Evolutionary conservation across 92 coral and sea anemone genomes (phyloP).

Genomic region (Montipora capitata): DNA sequence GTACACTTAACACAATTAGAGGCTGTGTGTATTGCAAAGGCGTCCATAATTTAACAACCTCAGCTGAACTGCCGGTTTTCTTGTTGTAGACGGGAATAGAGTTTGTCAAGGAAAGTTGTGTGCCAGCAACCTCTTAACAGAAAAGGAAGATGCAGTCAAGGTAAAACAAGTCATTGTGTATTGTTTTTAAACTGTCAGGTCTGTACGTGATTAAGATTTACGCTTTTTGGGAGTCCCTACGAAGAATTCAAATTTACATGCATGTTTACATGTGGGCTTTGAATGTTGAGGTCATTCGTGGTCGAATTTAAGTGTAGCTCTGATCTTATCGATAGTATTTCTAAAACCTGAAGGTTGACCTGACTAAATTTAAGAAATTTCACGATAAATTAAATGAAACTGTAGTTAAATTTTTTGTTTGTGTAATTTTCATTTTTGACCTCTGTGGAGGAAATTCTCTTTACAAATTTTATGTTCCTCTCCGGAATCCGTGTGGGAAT

Average conservation of each 20-base stretch:
- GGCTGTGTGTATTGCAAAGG: not conserved
- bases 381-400: not conserved
- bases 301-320: not conserved
- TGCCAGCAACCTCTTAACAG: conserved; percentile 74
- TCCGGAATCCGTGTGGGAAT: conserved; percentile 23
- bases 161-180: conserved; percentile 37
- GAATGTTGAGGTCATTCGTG: not conserved
- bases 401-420: not conserved
- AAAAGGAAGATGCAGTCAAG: conserved; percentile 81
- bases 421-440: not conserved
- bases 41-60: conserved; percentile 26
- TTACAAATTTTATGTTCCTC: not conserved
- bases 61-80: not conserved
- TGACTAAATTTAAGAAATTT: not conserved
- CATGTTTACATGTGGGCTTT: not conserved
- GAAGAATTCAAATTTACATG: not conserved
- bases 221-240: not conserved
- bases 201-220: conserved; percentile 2
- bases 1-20: not conserved
- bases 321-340: not conserved
- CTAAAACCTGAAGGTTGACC: too few species aligned
- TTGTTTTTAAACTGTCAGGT: not conserved
- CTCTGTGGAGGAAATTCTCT: not conserved
- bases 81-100: conserved; percentile 20
- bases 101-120: conserved; percentile 88